Evolutionary conservation across 2,888 invertebrate species (phyloP), one percentile per base, ranked within the genome.

Genomic region (Dasypogon diadema): DNA sequence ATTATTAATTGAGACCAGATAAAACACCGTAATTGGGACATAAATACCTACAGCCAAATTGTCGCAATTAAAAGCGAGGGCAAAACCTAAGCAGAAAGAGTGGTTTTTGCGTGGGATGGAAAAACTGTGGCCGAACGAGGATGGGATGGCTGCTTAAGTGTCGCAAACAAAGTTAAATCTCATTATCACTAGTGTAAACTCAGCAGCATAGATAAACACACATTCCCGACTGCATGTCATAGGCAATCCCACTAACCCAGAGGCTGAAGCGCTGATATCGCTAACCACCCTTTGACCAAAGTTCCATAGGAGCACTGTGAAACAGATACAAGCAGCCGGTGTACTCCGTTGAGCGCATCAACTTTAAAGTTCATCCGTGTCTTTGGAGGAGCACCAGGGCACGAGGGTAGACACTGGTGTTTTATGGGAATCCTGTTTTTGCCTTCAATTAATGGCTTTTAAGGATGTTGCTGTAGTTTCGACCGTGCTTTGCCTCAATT

Each of bases 381-480:
- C 30, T 30, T n/a, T n/a, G n/a, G n/a, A n/a, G n/a, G n/a, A n/a
- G n/a, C n/a, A n/a, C n/a, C n/a, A 30, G 30, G 30, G 30, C 8
- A 30, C 8, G 30, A 30, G 30, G 8, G 30, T 8, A 8, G 30
- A 30, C 8, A 30, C n/a, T n/a, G n/a, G n/a, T n/a, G n/a, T n/a
- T n/a, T n/a, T n/a, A 30, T 8, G 30, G 3, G 30, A 2, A 42
- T 12, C n/a, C 30, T 18, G 26, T 34, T 30, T 6, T 16, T 58
- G 16, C 12, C 37, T 60, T 60, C 16, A 60, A 60, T 21, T 60
- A 60, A 21, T 42, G 42, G 21, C 37, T 21, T 37, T 21, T 37
- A 12, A 60, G 37, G 12, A 16, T 34, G 60, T 18, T 60, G 60
- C 37, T 18, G 26, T 34, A 60, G 60, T 18, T 60, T 34, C 37